phyloP scores from a whole-genome alignment of 2,888 invertebrate species.

The Candidula unifasciata region DNA sequence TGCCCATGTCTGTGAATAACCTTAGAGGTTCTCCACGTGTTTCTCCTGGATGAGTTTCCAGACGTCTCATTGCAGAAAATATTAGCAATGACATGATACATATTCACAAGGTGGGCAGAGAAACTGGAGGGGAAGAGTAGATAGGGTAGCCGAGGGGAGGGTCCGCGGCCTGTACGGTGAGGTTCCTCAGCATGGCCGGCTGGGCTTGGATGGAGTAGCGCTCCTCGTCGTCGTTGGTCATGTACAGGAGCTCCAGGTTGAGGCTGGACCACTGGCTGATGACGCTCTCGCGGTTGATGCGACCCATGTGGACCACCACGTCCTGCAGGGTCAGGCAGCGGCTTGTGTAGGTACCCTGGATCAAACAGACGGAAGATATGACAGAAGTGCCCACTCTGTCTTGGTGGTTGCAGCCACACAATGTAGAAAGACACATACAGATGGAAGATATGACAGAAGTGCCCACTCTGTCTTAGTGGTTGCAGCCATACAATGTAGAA shows the following conservation, averaged over 20 bases:
- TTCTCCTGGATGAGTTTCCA: no score
- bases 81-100: neutral
- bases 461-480: no score
- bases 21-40: no score
- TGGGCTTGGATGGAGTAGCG: conserved; percentile 80
- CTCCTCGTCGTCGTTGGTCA: conserved; percentile 80
- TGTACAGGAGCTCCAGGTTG: conserved; percentile 79
- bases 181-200: conserved; percentile 77
- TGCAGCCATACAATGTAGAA: no score
- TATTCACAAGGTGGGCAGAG: conserved; percentile 67
- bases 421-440: no score
- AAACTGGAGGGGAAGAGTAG: conserved; percentile 73
- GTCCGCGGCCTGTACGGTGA: conserved; percentile 79
- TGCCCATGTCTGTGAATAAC: no score
- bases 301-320: conserved; percentile 73
- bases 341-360: conserved; percentile 75
- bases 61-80: no score
- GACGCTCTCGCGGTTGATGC: conserved; percentile 77
- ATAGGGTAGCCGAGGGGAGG: conserved; percentile 79
- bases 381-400: neutral
- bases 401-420: no score
- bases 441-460: no score
- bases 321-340: conserved; percentile 76
- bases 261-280: conserved; percentile 79
- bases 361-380: neutral